Percentiles rank a stretch among this genome's conserved stretches.
phyloP scores from a whole-genome alignment of 2,797 vertebrate genomes.

The Anableps anableps region DNA sequence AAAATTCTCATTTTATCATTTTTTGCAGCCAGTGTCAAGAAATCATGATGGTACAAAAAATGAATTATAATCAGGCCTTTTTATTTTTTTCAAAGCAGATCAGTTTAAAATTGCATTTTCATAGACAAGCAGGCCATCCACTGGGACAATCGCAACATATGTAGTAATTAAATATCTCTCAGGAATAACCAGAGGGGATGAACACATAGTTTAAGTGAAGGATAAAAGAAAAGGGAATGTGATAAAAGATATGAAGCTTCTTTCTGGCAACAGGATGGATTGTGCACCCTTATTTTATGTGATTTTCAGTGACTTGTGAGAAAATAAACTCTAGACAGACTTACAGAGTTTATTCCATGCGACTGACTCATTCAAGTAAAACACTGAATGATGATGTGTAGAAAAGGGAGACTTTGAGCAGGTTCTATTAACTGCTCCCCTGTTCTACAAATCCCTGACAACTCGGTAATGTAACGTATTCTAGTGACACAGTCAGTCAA shows the following conservation, averaged over 20 bases:
- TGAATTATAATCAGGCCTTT: background rate
- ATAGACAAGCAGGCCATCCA: background rate
- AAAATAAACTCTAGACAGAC: background rate
- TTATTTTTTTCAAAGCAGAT: background rate
- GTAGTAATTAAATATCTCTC: background rate
- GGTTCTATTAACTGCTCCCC: background rate
- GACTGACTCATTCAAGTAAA: too few relatives aligned
- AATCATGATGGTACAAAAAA: background rate
- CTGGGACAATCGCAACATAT: background rate
- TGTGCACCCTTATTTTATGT: too few relatives aligned
- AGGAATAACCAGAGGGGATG: background rate
- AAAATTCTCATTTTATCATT: background rate
- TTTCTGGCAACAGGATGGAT: too few relatives aligned
- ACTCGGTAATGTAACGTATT: background rate
- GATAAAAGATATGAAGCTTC: too few relatives aligned
- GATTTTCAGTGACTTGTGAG: background rate
- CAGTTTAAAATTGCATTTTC: background rate
- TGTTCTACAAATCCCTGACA: background rate
- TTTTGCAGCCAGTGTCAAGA: background rate
- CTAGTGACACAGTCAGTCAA: background rate
- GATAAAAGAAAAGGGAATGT: too few relatives aligned
- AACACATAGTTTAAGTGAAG: too few relatives aligned
- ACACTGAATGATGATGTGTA: too few relatives aligned
- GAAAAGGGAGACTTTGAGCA: background rate
- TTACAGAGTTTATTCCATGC: too few relatives aligned